Evolutionary conservation across 2,797 vertebrate species (phyloP), one percentile per base, ranked within the genome.

Genomic region (Numenius phaeopus): DNA sequence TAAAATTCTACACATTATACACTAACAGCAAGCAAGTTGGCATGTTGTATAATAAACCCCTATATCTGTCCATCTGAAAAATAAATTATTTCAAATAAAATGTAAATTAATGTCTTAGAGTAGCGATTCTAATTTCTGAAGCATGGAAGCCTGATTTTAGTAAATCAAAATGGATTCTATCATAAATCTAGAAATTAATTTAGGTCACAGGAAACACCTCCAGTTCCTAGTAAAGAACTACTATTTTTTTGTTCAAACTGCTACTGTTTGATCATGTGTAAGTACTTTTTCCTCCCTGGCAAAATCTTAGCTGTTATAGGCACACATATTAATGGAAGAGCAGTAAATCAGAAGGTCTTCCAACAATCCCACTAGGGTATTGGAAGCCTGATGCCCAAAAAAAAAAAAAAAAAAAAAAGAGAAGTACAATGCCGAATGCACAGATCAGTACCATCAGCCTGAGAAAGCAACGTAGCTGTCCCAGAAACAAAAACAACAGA

Each of bases 301-400:
- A 94, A 90, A 96, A 95, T 90, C 62, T 90, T 81, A 92, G 42
- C 72, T 90, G 80, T 73, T 79, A 90, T 2, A 84, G 44, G 19
- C 55, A 34, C 19, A 66, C 58, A 64, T 70, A 94, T 84, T 94
- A 89, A 93, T 77, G 29, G 32, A 17, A 87, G 24, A 90, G 44
- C 30, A 80, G 73, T 92, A 90, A 89, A 90, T 70, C 73, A 84
- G 80, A 86, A 76, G 22, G 54, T 30, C 21, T 94, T 90, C 46
- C 73, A 94, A 79, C 27, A 71, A 76, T 37, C 40, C 47, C 72
- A 70, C 34, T 59, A 65, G 24, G 29, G 11, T 62, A 77, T 11
- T 65, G 50, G 37, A 95, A 87, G 30, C 57, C 13, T 32, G 22
- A 69, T 80, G 39, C 9, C 3, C n/a, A n/a, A 73, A 83, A 82